Evolutionary conservation across 1,140 invertebrate species (phyloP), one percentile per base, ranked within the genome.

Genomic region (Pachyrhynchus sulphureomaculatus): DNA sequence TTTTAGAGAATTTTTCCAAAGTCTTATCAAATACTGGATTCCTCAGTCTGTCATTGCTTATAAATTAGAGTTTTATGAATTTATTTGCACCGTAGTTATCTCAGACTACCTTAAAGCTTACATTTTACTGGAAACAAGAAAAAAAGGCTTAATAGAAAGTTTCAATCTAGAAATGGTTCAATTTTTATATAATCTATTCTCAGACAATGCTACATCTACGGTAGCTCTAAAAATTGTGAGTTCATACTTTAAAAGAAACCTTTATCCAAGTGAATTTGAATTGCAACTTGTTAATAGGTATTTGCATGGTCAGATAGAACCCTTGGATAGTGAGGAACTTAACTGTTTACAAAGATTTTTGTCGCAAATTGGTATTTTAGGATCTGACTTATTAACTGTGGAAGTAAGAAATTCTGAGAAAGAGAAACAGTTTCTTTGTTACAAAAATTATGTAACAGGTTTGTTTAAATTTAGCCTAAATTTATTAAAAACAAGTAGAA

Each of bases 1-100:
- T 65, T 68, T 44, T 56, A 68, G 66, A 9, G 67, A 68, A 53
- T 68, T 68, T 54, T 60, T 45, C 37, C 64, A 68, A 20, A 68
- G 67, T 29, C 44, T 68, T 15, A 13, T 63, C 13, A 68, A 68
- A 49, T 68, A 68, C 29, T 68, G 64, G 64, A 66, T 68, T 26
- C 64, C 67, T 5, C 41, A 42, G 5, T 66, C 56, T 32, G 53
- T 68, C 1, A 41, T 13, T 26, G 20, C 18, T 13, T 68, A 66
- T 34, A 41, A 58, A 55, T 6, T 24, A 17, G 9, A 64, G 1
- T 61, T 66, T 32, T 62, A 64, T 54, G 20, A 21, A 5, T 66
- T 66, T 62, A 18, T 58, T 12, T 36, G 3, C 32, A 12, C 36
- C 9, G 41, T 52, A 36, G 13, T 53, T 5, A 45, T 64, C 21